Evolutionary conservation across 1,140 invertebrate species (phyloP), one percentile per base, ranked within the genome.

Genomic region (Ceratoteleas bidentatus): DNA sequence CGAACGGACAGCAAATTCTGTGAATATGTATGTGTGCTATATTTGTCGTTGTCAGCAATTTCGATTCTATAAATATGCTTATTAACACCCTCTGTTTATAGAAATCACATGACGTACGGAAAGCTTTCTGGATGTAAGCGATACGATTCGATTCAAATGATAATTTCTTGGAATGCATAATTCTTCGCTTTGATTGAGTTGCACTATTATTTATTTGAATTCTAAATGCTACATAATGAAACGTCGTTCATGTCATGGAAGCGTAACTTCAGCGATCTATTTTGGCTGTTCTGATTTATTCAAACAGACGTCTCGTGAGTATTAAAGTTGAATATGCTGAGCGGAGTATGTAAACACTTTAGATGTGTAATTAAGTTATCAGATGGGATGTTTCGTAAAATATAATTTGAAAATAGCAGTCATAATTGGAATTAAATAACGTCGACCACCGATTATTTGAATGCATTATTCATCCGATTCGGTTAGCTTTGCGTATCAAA

Each of bases 341-440:
- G 53, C 57, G 34, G 60, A 70, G 38, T 65, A 64, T 58, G 52
- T 70, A 69, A 77, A 57, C 40, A 69, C 50, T 36, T 70, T 64
- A 77, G 57, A 65, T 15, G 24, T 57, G 24, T 64, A 70, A 78
- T 70, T 70, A 58, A 70, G 53, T 70, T 70, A 58, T 60, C 7
- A 57, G 24, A 47, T 52, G 24, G 38, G 43, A 58, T 40, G 14
- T 61, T 53, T 9, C 24, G 33, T 24, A 69, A 62, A 77, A 62
- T 45, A 62, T 50, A 62, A 62, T 77, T 62, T 50, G 49, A 77
- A 69, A 62, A 69, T 69, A 56, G 62, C 13, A 6, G 14, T 53
- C 36, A 43, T 76, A 68, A 61, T 62, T 76, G 62, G 61, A 54
- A 56, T 69, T 77, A 56, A 77, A 77, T 76, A 76, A 68, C 13